Evolutionary conservation across 1,140 invertebrate genomes (phyloP), one percentile per base, ranked within the genome.

Genomic region (Megalopta genalis): DNA sequence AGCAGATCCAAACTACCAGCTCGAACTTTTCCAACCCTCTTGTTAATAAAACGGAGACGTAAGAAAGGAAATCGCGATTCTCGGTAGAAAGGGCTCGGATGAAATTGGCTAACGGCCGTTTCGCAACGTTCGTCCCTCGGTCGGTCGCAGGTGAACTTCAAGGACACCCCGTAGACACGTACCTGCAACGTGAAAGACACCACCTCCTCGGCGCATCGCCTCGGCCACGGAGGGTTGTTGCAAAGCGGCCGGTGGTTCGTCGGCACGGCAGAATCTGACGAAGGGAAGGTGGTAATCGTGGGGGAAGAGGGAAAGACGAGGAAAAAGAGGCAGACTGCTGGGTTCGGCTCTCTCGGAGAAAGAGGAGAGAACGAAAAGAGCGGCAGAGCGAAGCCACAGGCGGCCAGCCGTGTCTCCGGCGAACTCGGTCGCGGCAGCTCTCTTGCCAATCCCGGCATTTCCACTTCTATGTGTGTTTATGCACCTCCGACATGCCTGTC

Each of bases 371-470:
- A 63, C n/a, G 59, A 32, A 59, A 85, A 88, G 90, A 88, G 88
- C 90, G 90, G 83, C 86, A 89, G 87, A 90, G 89, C 89, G 89
- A 83, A 91, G 86, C 87, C 86, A 86, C 84, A 85, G 72, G 82
- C 90, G 88, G 86, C 90, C 84, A 91, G 87, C 89, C 90, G 88
- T 91, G 87, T 91, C 85, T 91, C 90, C 90, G 86, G 90, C 83
- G 69, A 85, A 86, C 87, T 87, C 86, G 82, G 63, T 86, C 86
- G 54, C 54, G 54, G 49, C 74, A 49, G 74, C 67, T 81, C 73
- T 62, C 84, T 84, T 65, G 74, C 79, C 78, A 73, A 82, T 81
- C 77, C 62, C 64, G 77, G 75, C 86, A 82, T 88, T 88, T 87
- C 88, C 84, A 88, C 85, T 87, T 87, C 78, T 86, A 84, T 81